These are phyloP conservation scores for Prunella himalayana DNA, from an alignment of 2,113 vertebrate species.

Conservation along the genomic window DNA sequence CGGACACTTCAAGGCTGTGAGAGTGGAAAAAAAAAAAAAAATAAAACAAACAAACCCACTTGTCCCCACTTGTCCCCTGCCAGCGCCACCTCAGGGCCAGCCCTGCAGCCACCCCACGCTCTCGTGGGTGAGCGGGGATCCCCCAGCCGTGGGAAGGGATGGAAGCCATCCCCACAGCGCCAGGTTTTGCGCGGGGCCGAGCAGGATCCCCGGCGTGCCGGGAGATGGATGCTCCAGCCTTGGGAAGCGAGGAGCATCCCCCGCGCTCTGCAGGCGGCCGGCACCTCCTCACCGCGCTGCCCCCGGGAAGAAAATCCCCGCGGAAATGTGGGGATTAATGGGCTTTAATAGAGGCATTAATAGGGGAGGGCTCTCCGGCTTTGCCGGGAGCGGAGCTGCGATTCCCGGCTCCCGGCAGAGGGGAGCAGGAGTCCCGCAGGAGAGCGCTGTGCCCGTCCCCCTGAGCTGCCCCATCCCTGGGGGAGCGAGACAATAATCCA, in stretches of 20 bases:
- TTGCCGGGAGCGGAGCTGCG: not conserved
- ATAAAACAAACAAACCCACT: no score
- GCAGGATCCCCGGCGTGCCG: accelerated
- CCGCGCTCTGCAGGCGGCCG: not conserved
- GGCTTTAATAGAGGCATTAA: slow-evolving; percentile 25
- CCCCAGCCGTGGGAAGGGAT: not conserved
- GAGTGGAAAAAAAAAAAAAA: accelerated
- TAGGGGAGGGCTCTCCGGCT: not conserved
- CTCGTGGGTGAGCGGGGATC: accelerated
- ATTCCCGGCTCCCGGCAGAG: not conserved
- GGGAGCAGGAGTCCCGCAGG: not conserved
- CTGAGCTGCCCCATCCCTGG: not conserved
- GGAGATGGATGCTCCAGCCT: not conserved
- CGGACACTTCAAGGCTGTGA: accelerated
- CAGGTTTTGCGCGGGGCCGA: not conserved
- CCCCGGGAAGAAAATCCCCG: not conserved
- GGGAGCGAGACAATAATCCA: not conserved
- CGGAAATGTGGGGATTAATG: slow-evolving; percentile 30
- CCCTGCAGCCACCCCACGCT: not conserved
- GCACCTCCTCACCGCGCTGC: not conserved
- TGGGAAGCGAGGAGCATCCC: not conserved
- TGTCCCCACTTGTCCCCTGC: not conserved
- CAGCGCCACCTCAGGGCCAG: not conserved
- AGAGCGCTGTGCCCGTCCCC: accelerated
- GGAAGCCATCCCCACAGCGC: accelerated